Evolutionary conservation across 2,113 vertebrate genomes (phyloP), one percentile per base, ranked within the genome.

Genomic region (Drymodes brunneopygia): DNA sequence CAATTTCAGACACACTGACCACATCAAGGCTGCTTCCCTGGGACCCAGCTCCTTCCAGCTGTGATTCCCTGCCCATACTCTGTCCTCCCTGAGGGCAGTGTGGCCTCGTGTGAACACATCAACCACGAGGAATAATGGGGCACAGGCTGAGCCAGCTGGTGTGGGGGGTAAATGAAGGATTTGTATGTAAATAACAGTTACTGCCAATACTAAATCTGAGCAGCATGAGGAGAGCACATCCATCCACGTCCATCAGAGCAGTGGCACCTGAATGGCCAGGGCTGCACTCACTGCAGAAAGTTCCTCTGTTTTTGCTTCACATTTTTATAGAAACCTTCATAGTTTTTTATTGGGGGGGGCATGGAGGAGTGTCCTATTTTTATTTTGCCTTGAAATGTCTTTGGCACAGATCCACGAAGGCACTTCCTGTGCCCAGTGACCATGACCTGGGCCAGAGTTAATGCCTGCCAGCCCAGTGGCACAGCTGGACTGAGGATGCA

Each of bases 221-320:
- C 87, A 90, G 56, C 51, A 22, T 1, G 44, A 77, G 87, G 91
- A 61, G 50, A 88, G 60, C 71, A 62, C 73, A 45, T 44, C 89
- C 81, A 51, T 18, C 66, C 67, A 5, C 24, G 74, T 28, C 57
- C 89, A 79, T 36, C 57, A 89, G 91, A 84, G 72, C 86, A 71
- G 62, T 19, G 73, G 25, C 7, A 81, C 67, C 91, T 73, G 40
- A 71, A 8, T 3, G 44, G 66, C 65, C 31, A 13, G 87, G 90
- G 93, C 86, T 81, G 70, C 29, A 14, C 91, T 54, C 10, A 0
- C 57, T 31, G 6, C 64, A 67, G 6, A 65, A 75, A 50, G 53
- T 47, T 89, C 91, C 78, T 91, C 62, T 87, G 84, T 17, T 90
- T 90, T n/a, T 24, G 48, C 67, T 92, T 94, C 95, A 80, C 87